These are phyloP conservation scores for Chloroclysta siterata DNA, from an alignment of 2,888 invertebrate species.

Conservation along the genomic window DNA sequence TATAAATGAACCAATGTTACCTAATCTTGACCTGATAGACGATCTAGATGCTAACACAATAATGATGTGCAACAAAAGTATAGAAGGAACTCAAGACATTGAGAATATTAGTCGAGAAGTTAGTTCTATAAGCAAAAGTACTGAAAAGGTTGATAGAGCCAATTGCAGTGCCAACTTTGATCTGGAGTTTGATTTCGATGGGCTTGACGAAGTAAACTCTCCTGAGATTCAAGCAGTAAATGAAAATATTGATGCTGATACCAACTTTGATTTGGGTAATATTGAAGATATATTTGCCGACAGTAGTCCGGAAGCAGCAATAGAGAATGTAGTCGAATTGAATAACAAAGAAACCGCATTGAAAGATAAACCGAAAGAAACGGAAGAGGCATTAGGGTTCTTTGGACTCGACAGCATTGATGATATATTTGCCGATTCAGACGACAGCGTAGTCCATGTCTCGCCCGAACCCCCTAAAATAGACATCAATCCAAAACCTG, in stretches of 20 bases:
- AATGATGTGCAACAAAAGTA: conserved; percentile 50
- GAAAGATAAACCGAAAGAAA: conserved; percentile 31
- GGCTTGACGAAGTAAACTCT: conserved; percentile 39
- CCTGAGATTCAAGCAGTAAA: conserved; percentile 36
- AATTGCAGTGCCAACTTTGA: conserved; percentile 44
- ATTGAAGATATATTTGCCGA: conserved; percentile 76
- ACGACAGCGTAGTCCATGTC: conserved; percentile 51
- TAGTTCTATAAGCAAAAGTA: conserved; percentile 21
- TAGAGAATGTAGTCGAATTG: conserved; percentile 3
- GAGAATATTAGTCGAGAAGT: conserved; percentile 24
- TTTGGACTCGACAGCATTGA: conserved; percentile 78
- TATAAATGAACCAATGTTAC: conserved; percentile 56
- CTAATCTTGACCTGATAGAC: conserved; percentile 66
- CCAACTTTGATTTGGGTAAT: conserved; percentile 74
- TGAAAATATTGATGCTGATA: conserved; percentile 43
- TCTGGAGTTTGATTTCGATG: conserved; percentile 59
- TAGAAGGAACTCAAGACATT: conserved; percentile 32
- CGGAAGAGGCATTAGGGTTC: conserved; percentile 61
- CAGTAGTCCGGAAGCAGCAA: conserved; percentile 41
- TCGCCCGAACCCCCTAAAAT: conserved; percentile 40
- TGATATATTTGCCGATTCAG: conserved; percentile 75
- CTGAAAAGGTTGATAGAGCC: conserved; percentile 25
- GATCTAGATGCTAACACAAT: conserved; percentile 60
- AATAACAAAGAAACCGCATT: conserved; percentile 2
- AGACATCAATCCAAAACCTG: conserved; percentile 6